A percentile compares a stretch with the other conserved stretches of the same genome.
Evolutionary conservation across 2,888 invertebrate species (phyloP).

Genomic region (Eurytoma californica): DNA sequence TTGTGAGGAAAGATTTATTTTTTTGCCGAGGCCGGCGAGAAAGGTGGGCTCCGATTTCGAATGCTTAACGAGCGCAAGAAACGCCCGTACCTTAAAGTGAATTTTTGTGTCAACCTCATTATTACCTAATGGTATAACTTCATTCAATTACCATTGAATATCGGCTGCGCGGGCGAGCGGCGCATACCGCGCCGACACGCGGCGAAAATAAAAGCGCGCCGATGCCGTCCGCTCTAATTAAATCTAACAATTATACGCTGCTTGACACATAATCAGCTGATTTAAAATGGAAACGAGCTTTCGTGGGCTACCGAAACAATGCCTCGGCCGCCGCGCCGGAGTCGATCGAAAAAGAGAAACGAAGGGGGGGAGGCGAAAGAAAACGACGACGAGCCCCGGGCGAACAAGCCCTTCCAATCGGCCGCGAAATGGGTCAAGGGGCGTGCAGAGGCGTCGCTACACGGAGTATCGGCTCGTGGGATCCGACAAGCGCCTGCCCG

Average conservation of each 20-base stretch:
- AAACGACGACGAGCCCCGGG: not conserved
- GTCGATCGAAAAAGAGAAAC: not conserved
- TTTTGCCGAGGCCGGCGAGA: not conserved
- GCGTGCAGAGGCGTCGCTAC: slow-evolving; percentile 19
- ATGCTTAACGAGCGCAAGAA: not conserved
- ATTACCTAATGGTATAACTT: slow-evolving; percentile 35
- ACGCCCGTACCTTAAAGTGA: not conserved
- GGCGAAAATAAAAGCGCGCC: not conserved
- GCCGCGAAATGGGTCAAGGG: slow-evolving; percentile 46
- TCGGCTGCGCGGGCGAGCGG: not conserved
- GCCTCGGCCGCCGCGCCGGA: too few relatives aligned
- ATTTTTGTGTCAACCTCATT: slow-evolving; percentile 18
- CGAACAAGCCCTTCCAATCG: slow-evolving; percentile 9
- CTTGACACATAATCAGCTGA: not conserved
- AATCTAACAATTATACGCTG: not conserved
- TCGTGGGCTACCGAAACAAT: slow-evolving; percentile 2
- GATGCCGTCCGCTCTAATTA: slow-evolving; percentile 6
- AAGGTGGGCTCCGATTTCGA: not conserved
- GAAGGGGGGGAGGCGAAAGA: not conserved
- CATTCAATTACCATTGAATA: slow-evolving; percentile 16
- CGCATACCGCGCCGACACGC: not conserved
- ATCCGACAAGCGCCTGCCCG: slow-evolving; percentile 12
- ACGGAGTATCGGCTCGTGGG: slow-evolving; percentile 21
- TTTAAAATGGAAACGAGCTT: slow-evolving; percentile 42
- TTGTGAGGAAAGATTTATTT: slow-evolving; percentile 38